A percentile compares a stretch with the other conserved stretches of the same genome.
phyloP scores from a whole-genome alignment of 2,113 vertebrate genomes.

The Macaca nemestrina region DNA sequence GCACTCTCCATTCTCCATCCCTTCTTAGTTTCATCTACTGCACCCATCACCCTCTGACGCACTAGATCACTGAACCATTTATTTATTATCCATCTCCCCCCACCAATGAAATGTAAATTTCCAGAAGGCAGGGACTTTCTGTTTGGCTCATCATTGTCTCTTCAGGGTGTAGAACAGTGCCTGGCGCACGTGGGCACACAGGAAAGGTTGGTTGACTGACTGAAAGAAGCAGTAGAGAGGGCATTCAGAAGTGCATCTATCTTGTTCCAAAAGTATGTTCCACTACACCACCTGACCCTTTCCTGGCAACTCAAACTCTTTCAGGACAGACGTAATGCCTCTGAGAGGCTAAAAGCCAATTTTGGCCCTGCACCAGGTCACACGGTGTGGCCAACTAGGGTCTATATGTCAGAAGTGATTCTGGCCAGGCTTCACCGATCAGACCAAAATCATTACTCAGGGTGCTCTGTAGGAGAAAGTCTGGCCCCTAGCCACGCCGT shows the following conservation, averaged over 20 bases:
- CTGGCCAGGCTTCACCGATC: not conserved
- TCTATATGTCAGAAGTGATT: not conserved
- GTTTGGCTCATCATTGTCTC: not conserved
- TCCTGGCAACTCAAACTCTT: not conserved
- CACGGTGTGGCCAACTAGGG: fast-evolving
- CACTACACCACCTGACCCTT: not conserved
- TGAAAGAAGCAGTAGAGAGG: not conserved
- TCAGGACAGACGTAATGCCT: not conserved
- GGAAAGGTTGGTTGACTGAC: not conserved
- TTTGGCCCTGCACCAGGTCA: not conserved
- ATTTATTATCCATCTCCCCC: not conserved
- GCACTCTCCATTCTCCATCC: not conserved
- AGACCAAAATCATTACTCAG: not conserved
- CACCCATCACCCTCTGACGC: not conserved
- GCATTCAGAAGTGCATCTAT: not conserved
- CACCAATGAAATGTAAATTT: not conserved
- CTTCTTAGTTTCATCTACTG: not conserved
- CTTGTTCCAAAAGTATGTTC: not conserved
- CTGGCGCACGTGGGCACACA: not conserved
- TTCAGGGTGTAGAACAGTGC: not conserved
- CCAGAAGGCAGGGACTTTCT: not conserved
- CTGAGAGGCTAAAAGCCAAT: not conserved
- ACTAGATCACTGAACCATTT: not conserved
- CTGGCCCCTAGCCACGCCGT: not conserved
- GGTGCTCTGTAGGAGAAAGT: not conserved